Base-by-base conservation (phyloP, 2,113 vertebrate species). In the Nyctibius bracteatus region DNA sequence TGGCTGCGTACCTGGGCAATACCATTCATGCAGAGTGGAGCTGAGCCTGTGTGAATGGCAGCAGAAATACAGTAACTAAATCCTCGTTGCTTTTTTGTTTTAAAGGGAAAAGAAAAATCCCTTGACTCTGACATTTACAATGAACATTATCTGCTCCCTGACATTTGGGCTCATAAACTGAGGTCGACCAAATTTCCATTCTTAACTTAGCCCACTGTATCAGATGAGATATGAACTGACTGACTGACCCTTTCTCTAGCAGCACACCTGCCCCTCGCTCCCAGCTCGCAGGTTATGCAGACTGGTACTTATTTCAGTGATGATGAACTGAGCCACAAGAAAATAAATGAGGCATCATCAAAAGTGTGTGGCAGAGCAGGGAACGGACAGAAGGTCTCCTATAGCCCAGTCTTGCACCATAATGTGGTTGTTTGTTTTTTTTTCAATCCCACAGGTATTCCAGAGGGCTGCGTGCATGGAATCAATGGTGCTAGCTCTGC, bases 311-410 rank as follows among this genome's bases (percentile, higher is more conserved):
- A 21, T 3, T 49, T 49, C 49, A 28, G 52, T 12, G 66, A 25
- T 10, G 59, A 28, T 7, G 13, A 59, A 12, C 80, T 44, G 44
- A 73, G 35, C 73, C 23, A 17, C 74, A 43, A 41, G 51, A 47
- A 79, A 67, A 67, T 12, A 63, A 41, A 23, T 0, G 2, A 35
- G 19, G 55, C 0, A 0, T 10, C 54, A 11, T 39, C 0, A 0
- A 5, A 62, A 41, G 41, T 0, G 30, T 24, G 2, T 21, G 78
- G 24, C 55, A n/a, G 37, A 74, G 72, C 83, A 77, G n/a, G 55
- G 62, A 44, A 8, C 46, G 8, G 43, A 3, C 24, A 22, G 27
- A 31, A 9, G 55, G 41, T 44, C 31, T 70, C 30, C 65, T 47
- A 0, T 4, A 39, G 30, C n/a, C 35, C 41, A 9, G 18, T 41